Evolutionary conservation across 2,113 vertebrate genomes (phyloP), one percentile per base, ranked within the genome.

Genomic region (Panthera leo): DNA sequence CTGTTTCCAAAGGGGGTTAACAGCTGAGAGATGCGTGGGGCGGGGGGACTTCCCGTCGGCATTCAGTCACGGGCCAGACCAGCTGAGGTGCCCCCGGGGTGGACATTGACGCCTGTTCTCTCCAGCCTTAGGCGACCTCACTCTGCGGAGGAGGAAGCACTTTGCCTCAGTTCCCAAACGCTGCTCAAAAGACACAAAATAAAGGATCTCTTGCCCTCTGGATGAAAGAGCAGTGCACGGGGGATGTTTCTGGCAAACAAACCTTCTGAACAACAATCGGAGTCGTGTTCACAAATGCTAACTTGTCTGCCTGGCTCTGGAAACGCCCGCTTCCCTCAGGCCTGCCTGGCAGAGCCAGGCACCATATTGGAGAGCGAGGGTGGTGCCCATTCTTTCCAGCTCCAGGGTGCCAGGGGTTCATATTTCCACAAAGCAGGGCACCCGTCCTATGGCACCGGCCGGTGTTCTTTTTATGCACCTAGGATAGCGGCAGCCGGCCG

Each of bases 191-290:
- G 71, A 48, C 55, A 27, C 0, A 7, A 36, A 58, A 85, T 5
- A 53, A 84, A 76, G 85, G 34, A 15, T 58, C 42, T 87, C 93
- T 85, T 94, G 75, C 51, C 86, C n/a, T 93, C 92, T 80, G 75
- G 75, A 85, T 73, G 39, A 94, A 83, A 71, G 42, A 51, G 45
- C 29, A 42, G 29, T 0, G 1, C 1, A 1, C 3, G 2, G 55
- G 55, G 53, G 82, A 58, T 27, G 93, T 39, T 97, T 65, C 93
- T 73, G 91, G 82, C 93, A 89, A 91, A 73, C 0, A 2, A 42
- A 39, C 7, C 70, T 42, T 31, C 53, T 0, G 1, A 67, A 61
- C 39, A 67, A 16, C 92, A 12, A 12, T 42, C 63, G 48, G 70
- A 55, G 58, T 0, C 10, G 65, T 73, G 84, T 78, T 76, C 29